A percentile compares a stretch with the other conserved stretches of the same genome.
These are phyloP conservation scores for Morbakka virulenta DNA, from an alignment of 30 jellyfish, hydroid and myxozoan species.

Conservation along the genomic window DNA sequence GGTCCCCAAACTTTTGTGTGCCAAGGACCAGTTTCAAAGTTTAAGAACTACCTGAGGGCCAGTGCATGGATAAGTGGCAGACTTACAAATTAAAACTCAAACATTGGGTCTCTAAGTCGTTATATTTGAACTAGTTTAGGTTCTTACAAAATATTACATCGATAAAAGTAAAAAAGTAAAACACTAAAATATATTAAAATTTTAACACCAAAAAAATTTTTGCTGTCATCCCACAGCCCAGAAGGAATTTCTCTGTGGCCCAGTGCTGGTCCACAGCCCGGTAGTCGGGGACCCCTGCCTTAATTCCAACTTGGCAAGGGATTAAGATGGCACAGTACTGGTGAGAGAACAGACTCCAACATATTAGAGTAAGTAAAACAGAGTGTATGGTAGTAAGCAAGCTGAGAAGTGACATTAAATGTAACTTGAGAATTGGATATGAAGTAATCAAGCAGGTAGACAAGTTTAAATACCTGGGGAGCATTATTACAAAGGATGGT, in stretches of 20 bases:
- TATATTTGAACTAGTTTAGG: not conserved
- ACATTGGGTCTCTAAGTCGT: not conserved
- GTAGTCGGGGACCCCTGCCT: not conserved
- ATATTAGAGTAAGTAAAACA: too few relatives aligned
- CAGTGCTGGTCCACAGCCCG: not conserved
- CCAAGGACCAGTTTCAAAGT: not conserved
- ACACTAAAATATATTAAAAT: not conserved
- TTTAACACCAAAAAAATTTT: not conserved
- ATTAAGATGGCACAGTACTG: too few relatives aligned
- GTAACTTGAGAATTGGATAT: too few relatives aligned
- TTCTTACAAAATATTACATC: not conserved
- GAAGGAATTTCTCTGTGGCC: not conserved
- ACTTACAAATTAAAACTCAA: not conserved
- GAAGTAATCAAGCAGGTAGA: too few relatives aligned
- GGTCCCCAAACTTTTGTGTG: not conserved
- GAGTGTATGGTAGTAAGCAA: too few relatives aligned
- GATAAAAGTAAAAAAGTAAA: not conserved
- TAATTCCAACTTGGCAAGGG: too few relatives aligned
- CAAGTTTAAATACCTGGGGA: too few relatives aligned
- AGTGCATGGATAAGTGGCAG: not conserved
- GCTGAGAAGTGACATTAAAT: too few relatives aligned
- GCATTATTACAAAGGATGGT: too few relatives aligned
- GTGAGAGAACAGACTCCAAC: too few relatives aligned
- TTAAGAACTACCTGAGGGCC: not conserved
- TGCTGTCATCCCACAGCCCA: not conserved